Conservation (phyloP, 2,797 vertebrate genomes). For the Glossophaga mutica region DNA sequence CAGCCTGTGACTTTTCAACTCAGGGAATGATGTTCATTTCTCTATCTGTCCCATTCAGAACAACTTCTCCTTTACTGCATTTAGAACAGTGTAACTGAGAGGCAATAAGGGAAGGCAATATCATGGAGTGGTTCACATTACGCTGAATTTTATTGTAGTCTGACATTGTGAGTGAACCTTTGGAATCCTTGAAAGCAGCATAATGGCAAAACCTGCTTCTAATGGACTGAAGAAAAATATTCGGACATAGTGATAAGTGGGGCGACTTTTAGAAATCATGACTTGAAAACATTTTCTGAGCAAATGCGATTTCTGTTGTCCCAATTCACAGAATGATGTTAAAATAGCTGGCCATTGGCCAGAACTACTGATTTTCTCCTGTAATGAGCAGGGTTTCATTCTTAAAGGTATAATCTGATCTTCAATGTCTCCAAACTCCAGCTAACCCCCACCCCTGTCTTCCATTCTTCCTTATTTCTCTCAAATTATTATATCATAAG, state of each 20-base stretch:
- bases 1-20: slow-evolving; percentile 66
- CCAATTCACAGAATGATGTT: slow-evolving; percentile 55
- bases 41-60: slow-evolving; percentile 66
- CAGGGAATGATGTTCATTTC: slow-evolving; percentile 49
- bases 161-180: slow-evolving; percentile 71
- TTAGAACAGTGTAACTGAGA: slow-evolving; percentile 70
- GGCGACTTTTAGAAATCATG: slow-evolving; percentile 68
- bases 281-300: slow-evolving; percentile 68
- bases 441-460: background rate
- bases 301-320: slow-evolving; percentile 68
- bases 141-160: slow-evolving; percentile 73
- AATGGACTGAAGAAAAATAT: slow-evolving; percentile 72
- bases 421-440: background rate
- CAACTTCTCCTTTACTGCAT: slow-evolving; percentile 66
- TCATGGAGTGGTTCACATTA: slow-evolving; percentile 69
- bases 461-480: background rate
- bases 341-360: slow-evolving; percentile 51
- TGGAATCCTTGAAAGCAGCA: slow-evolving; percentile 71
- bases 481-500: background rate
- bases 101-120: slow-evolving; percentile 72
- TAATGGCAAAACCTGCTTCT: slow-evolving; percentile 69
- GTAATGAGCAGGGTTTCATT: background rate
- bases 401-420: background rate
- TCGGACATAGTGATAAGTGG: slow-evolving; percentile 73
- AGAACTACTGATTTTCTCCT: background rate